Evolutionary conservation across 2,113 vertebrate genomes (phyloP).

Genomic region (Poeciliopsis turrubarensis): DNA sequence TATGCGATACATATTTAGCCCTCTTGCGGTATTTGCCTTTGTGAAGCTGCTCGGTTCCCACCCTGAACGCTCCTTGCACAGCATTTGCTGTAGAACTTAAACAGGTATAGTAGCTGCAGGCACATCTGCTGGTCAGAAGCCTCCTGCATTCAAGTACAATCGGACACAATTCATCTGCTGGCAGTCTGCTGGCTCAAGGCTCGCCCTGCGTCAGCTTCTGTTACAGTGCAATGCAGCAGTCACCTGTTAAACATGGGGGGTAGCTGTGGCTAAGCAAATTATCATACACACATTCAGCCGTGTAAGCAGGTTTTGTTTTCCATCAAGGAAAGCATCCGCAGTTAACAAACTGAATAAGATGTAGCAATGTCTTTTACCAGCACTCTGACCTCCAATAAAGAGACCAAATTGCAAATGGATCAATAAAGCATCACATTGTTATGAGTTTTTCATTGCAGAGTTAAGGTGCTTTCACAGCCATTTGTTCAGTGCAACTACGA

Average conservation of each 20-base stretch:
- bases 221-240: conserved; percentile 40
- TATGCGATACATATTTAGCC: background rate
- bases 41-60: background rate
- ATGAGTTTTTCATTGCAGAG: conserved; percentile 22
- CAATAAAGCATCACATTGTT: conserved; percentile 30
- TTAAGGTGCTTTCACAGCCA: conserved; percentile 4
- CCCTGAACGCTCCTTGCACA: conserved; percentile 6
- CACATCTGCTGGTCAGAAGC: conserved; percentile 21
- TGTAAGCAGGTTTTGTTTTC: background rate
- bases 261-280: conserved; percentile 20
- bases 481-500: background rate
- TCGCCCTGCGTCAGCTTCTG: conserved; percentile 50
- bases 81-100: conserved; percentile 15
- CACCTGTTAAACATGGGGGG: conserved; percentile 35
- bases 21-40: background rate
- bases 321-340: background rate
- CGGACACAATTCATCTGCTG: conserved; percentile 31
- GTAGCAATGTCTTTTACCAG: background rate
- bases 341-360: conserved; percentile 14
- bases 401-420: conserved; percentile 4
- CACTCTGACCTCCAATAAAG: background rate
- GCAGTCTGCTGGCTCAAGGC: conserved; percentile 51
- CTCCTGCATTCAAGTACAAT: conserved; percentile 51
- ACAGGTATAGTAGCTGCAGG: conserved; percentile 17
- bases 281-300: conserved; percentile 19